Evolutionary conservation across 2,113 vertebrate genomes (phyloP), one percentile per base, ranked within the genome.

Genomic region (Clarias macrocephalus): DNA sequence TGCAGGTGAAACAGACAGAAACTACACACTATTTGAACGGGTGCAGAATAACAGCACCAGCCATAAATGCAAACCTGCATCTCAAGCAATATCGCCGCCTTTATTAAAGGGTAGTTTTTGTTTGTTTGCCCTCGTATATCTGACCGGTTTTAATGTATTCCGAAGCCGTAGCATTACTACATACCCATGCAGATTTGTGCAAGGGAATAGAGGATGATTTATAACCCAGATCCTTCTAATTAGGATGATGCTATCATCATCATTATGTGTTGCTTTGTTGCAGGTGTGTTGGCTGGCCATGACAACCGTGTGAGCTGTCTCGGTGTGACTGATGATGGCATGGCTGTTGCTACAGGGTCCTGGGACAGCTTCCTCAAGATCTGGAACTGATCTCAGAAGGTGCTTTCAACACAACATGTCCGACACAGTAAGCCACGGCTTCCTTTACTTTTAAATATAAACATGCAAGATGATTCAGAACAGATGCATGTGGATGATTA

Each of bases 281-380:
- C 7, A 99, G 98, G 98, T 92, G 98, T 99, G 93, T 94, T 99
- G 92, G 98, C 98, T 11, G 98, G 98, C 89, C 98, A 99, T 1
- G 98, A 99, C 94, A 99, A 99, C 96, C 97, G 98, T 42, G 98
- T 99, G 92, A 99, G 98, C 94, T 99, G 98, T 96, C 96, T 99
- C 95, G 98, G 98, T 9, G 98, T 99, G 88, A 99, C 98, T 91
- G 98, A 99, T 81, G 98, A 99, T 85, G 98, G 98, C 77, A 99
- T 99, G 98, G 98, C 98, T 79, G 98, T 99, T 94, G 98, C 98
- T 86, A 99, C 98, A 85, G 98, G 98, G 92, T 99, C 98, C 88
- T 99, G 98, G 98, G 98, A 99, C 94, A 99, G 98, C 95, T 99
- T 99, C 96, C 97, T 99, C 94, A 99, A 99, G 96, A 99, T 99